Percentiles rank a stretch among this genome's conserved stretches.
Evolutionary conservation across 2,113 vertebrate species (phyloP).

Genomic region (Scomber colias): DNA sequence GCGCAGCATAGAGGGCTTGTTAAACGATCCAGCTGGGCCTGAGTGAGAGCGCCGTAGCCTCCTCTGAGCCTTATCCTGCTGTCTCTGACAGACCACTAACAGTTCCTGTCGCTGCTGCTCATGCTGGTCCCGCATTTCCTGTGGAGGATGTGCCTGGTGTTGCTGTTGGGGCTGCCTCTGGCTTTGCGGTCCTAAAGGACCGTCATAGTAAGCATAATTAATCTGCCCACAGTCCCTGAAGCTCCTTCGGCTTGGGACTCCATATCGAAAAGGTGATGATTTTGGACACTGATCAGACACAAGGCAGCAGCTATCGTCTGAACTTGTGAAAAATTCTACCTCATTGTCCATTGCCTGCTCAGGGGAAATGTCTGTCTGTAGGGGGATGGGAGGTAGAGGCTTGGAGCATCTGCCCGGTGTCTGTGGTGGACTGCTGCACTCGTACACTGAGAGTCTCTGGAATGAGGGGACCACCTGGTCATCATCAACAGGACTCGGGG

Average conservation of each 20-base stretch:
- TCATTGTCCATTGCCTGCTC: constrained; percentile 91
- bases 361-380: constrained; percentile 72
- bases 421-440: constrained; percentile 85
- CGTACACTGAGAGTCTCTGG: constrained; percentile 87
- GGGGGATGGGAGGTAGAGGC: constrained; percentile 93
- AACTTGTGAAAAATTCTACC: constrained; percentile 90
- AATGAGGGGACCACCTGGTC: constrained; percentile 86
- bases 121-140: constrained; percentile 60
- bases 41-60: constrained; percentile 92
- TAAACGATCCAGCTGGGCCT: constrained; percentile 93
- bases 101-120: constrained; percentile 62
- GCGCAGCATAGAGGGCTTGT: constrained; percentile 87
- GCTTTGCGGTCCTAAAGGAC: constrained; percentile 74
- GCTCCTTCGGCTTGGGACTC: constrained; percentile 85
- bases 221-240: constrained; percentile 92
- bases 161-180: constrained; percentile 49
- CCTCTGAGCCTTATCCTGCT: constrained; percentile 87
- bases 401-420: constrained; percentile 88
- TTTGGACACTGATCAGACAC: constrained; percentile 84
- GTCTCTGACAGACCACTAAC: constrained; percentile 57
- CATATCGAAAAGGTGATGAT: constrained; percentile 83
- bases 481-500: constrained; percentile 79
- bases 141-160: constrained; percentile 46
- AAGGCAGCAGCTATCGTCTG: constrained; percentile 88
- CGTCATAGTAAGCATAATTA: constrained; percentile 94